Conservation (phyloP, 2,113 vertebrate species). For the Serinus canaria region DNA sequence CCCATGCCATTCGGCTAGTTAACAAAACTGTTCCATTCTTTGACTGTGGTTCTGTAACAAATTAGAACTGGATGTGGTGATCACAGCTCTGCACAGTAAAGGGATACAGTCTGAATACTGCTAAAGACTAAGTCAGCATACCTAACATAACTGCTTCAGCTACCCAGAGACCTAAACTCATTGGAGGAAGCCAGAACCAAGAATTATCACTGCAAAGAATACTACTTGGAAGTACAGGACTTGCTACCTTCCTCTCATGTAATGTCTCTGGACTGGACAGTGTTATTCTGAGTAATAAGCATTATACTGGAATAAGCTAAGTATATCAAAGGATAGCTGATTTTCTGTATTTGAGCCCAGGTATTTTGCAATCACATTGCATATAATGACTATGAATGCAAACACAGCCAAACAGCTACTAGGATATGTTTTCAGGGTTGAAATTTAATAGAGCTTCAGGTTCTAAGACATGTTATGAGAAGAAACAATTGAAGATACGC, state of each 20-base stretch:
- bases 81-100: not conserved
- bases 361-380: not conserved
- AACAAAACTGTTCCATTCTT: not conserved
- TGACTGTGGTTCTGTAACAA: not conserved
- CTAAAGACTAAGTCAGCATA: not conserved
- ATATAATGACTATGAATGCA: not conserved
- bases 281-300: not conserved
- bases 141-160: not conserved
- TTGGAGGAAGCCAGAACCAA: not conserved
- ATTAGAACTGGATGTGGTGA: not conserved
- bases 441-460: not conserved
- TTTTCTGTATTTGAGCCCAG: not conserved
- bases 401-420: not conserved
- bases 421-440: not conserved
- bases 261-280: not conserved
- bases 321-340: not conserved
- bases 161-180: not conserved
- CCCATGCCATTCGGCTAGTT: not conserved
- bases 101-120: not conserved
- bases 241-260: not conserved
- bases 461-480: not conserved
- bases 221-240: not conserved
- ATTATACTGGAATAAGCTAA: not conserved
- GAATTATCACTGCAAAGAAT: not conserved
- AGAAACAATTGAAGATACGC: not conserved